Conservation (phyloP, 1,140 invertebrate species). For the Bilobella aurantiaca region DNA sequence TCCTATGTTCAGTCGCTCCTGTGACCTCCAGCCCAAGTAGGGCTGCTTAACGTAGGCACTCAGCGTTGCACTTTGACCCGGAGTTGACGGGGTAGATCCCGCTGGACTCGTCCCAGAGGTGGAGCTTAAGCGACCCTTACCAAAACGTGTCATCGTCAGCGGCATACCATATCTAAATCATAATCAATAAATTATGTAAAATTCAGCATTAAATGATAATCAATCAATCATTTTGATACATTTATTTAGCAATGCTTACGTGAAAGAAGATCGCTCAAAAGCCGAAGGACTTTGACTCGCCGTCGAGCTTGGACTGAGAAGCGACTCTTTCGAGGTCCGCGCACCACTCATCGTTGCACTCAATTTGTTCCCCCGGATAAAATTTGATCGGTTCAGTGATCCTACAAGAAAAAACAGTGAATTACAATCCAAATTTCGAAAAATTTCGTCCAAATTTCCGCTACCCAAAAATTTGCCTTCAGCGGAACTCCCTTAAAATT, state of each 20-base stretch:
- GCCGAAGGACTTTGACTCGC: constrained; percentile 34
- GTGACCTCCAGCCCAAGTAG: constrained; percentile 79
- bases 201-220: too few species aligned
- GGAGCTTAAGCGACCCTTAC: constrained; percentile 27
- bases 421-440: too few species aligned
- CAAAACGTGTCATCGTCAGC: constrained; percentile 23
- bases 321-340: constrained; percentile 36
- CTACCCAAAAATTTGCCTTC: background rate
- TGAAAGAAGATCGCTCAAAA: constrained; percentile 33
- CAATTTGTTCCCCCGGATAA: constrained; percentile 32
- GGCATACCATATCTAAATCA: constrained; percentile 34
- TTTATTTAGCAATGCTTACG: constrained; percentile 26
- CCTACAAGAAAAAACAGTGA: constrained; percentile 22
- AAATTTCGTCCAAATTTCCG: background rate
- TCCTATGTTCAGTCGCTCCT: constrained; percentile 53
- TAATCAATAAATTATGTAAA: too few species aligned
- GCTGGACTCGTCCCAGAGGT: constrained; percentile 30
- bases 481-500: background rate
- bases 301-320: constrained; percentile 35
- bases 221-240: too few species aligned
- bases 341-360: constrained; percentile 34
- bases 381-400: constrained; percentile 31
- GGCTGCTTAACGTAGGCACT: constrained; percentile 60
- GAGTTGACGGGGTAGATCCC: constrained; percentile 44
- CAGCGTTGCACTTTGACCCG: constrained; percentile 45